phyloP scores from a whole-genome alignment of 2,113 vertebrate species.

The Taurulus bubalis region DNA sequence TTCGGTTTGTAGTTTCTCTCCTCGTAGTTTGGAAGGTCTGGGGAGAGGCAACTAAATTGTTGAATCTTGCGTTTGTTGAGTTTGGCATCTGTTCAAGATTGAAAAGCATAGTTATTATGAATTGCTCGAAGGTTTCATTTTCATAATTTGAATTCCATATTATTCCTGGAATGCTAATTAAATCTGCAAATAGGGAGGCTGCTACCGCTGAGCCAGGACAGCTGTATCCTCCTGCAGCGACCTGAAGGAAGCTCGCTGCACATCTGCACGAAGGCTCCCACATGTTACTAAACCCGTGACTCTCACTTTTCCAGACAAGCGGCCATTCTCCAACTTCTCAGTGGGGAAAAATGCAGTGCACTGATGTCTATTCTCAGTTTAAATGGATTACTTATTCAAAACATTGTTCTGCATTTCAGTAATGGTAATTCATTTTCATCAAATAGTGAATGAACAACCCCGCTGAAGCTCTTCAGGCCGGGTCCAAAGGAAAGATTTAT shows the following conservation, averaged over 20 bases:
- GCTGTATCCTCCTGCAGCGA: conserved; percentile 17
- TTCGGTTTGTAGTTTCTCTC: conserved; percentile 12
- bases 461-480: not conserved
- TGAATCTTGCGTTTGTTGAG: conserved; percentile 4
- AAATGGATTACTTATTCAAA: conserved; percentile 12
- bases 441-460: not conserved
- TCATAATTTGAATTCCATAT: conserved; percentile 44
- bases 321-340: not conserved
- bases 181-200: conserved; percentile 18
- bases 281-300: not conserved
- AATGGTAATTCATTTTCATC: not conserved
- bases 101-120: conserved; percentile 16
- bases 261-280: not conserved
- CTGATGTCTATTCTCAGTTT: not conserved
- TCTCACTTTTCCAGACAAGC: conserved; percentile 6
- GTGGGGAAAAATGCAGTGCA: conserved; percentile 3
- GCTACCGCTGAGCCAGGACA: conserved; percentile 13
- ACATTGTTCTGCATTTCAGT: no score
- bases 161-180: conserved; percentile 59
- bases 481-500: not conserved
- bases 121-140: conserved; percentile 27
- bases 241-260: conserved; percentile 8
- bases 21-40: conserved; percentile 5
- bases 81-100: conserved; percentile 50
- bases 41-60: conserved; percentile 8